These are phyloP conservation scores for Fissipunctia ypsillon DNA, from an alignment of 2,888 invertebrate species.

Conservation along the genomic window DNA sequence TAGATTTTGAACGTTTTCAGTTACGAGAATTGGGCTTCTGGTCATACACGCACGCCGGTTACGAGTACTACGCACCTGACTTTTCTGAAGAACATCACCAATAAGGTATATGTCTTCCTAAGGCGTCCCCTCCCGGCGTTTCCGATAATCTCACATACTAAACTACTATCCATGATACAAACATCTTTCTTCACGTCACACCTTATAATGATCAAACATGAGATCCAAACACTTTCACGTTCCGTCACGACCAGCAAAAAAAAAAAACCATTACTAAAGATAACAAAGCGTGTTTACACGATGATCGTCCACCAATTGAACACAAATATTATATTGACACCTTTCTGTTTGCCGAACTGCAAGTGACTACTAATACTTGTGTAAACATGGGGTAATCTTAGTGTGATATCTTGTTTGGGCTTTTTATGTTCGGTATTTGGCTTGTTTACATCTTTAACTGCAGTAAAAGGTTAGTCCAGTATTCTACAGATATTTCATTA, in stretches of 20 bases:
- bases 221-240: conserved; percentile 36
- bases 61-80: too few relatives aligned
- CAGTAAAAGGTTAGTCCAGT: conserved; percentile 6
- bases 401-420: conserved; percentile 61
- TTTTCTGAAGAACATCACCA: too few relatives aligned
- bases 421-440: conserved; percentile 55
- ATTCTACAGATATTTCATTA: neutral
- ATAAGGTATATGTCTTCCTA: too few relatives aligned
- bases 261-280: conserved; percentile 63
- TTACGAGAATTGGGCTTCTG: too few relatives aligned
- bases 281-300: conserved; percentile 62
- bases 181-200: conserved; percentile 34
- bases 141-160: neutral
- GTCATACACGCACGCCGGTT: too few relatives aligned
- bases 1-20: too few relatives aligned
- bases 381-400: conserved; percentile 60
- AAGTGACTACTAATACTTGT: conserved; percentile 58
- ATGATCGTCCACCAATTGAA: conserved; percentile 58
- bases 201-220: conserved; percentile 34
- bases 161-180: conserved; percentile 8
- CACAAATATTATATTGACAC: conserved; percentile 65
- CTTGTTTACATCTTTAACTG: conserved; percentile 25
- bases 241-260: conserved; percentile 49
- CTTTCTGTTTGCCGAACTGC: conserved; percentile 53
- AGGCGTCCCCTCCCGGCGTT: too few relatives aligned